Evolutionary conservation across 2,797 vertebrate species (phyloP).

Genomic region (Trichosurus vulpecula): DNA sequence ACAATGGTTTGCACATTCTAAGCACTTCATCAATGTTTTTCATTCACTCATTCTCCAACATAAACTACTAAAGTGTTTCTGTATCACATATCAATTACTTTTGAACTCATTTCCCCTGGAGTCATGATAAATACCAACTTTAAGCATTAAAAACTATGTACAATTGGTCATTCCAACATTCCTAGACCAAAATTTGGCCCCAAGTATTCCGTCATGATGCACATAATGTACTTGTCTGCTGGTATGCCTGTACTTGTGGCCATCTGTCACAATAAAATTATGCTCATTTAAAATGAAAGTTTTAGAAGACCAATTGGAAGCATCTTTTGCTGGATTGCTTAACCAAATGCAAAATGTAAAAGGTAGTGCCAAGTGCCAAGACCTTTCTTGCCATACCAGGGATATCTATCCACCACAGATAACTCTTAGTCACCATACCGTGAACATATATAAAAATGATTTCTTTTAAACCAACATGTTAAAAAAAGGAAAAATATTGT

Average conservation of each 20-base stretch:
- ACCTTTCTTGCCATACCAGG: not conserved
- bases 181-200: conserved; percentile 6
- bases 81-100: not conserved
- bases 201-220: accelerated
- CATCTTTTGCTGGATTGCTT: conserved; percentile 54
- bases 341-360: not conserved
- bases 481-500: not conserved
- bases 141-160: not conserved
- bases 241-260: not conserved
- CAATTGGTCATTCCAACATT: not conserved
- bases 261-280: conserved; percentile 52
- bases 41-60: not conserved
- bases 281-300: conserved; percentile 41
- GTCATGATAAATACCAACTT: not conserved
- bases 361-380: not conserved
- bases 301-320: conserved; percentile 44
- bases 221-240: not conserved
- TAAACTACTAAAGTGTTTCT: not conserved
- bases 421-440: not conserved
- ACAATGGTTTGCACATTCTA: not conserved
- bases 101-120: not conserved
- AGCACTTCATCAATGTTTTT: not conserved
- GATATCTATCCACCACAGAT: conserved; percentile 35
- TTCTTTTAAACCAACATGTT: not conserved
- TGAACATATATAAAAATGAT: not conserved